Evolutionary conservation across 2,113 vertebrate genomes (phyloP), one percentile per base, ranked within the genome.

Genomic region (Rattus rattus): DNA sequence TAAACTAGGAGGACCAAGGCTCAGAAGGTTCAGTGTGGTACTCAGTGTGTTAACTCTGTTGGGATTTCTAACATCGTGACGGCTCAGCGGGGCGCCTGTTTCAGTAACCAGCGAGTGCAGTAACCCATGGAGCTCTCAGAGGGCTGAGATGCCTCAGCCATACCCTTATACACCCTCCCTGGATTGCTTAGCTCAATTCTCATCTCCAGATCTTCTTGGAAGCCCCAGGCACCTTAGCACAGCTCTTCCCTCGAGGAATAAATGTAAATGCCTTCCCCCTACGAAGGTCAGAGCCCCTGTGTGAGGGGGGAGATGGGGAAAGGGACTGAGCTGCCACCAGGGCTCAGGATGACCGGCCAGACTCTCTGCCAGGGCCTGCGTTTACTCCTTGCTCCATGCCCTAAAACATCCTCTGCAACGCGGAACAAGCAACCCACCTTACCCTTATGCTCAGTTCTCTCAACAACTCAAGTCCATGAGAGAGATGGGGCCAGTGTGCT

Each of bases 341-440:
- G 65, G 0, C 19, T 12, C 14, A 24, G 80, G 61, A 17, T 92
- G 79, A n/a, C 84, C 26, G 28, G 36, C 14, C 75, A 36, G n/a
- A 61, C 30, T 67, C 72, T 92, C 33, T 13, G 33, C n/a, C 17
- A 61, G 54, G 17, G 36, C 43, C 87, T 88, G 65, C 67, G 47
- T 28, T 17, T 7, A 36, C 19, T 43, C 12, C 13, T 4, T 59
- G 69, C 39, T 84, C 7, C 4, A 20, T 24, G 69, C 88, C 75
- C 85, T 19, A 7, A 73, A 26, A 3, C 33, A 49, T 26, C 83
- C 59, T 52, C 54, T 19, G 70, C 30, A 89, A 33, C 17, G 1
- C 39, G 36, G 80, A 80, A 12, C 47, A 88, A 76, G 89, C 94
- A 79, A 72, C 54, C 67, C 33, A 65, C 81, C 65, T 81, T 73